These are phyloP conservation scores for Anaspis maculata DNA, from an alignment of 2,888 invertebrate genomes.

Conservation along the genomic window DNA sequence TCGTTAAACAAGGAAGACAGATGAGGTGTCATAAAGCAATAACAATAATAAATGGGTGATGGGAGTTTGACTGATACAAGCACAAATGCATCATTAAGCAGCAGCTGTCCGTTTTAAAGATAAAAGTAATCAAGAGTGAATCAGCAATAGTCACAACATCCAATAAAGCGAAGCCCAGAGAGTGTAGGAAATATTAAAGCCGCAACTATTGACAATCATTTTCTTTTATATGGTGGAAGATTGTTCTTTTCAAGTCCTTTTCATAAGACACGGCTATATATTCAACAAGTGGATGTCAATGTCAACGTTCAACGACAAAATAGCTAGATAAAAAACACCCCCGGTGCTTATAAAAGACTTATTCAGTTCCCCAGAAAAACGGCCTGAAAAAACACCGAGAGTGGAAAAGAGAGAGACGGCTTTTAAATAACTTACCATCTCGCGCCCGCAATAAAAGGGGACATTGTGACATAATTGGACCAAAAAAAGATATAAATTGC, in stretches of 20 bases:
- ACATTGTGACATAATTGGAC: constrained; percentile 26
- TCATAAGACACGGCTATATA: constrained; percentile 27
- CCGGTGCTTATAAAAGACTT: constrained; percentile 40
- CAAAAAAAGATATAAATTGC: too few species aligned
- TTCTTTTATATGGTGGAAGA: constrained; percentile 31
- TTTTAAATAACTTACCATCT: constrained; percentile 25
- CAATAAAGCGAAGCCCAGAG: too few species aligned
- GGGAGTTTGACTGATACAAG: too few species aligned
- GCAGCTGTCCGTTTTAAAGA: constrained; percentile 13
- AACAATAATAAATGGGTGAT: too few species aligned
- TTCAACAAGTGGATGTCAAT: constrained; percentile 42
- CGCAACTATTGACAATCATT: constrained; percentile 26
- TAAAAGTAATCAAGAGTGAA: constrained; percentile 14
- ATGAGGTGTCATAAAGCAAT: too few species aligned
- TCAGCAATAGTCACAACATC: constrained; percentile 17
- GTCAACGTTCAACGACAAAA: constrained; percentile 41
- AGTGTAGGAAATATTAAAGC: constrained; percentile 14
- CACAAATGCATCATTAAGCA: constrained; percentile 14
- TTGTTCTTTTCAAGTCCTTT: constrained; percentile 30
- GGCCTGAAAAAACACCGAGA: too few species aligned
- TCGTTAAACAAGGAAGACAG: too few species aligned
- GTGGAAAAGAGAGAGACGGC: constrained; percentile 29
- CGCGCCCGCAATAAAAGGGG: constrained; percentile 17
- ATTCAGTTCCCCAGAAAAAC: constrained; percentile 29
- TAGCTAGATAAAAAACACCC: constrained; percentile 44